These are phyloP conservation scores for Eugnorisma glareosa DNA, from an alignment of 2,888 invertebrate genomes.

Conservation along the genomic window DNA sequence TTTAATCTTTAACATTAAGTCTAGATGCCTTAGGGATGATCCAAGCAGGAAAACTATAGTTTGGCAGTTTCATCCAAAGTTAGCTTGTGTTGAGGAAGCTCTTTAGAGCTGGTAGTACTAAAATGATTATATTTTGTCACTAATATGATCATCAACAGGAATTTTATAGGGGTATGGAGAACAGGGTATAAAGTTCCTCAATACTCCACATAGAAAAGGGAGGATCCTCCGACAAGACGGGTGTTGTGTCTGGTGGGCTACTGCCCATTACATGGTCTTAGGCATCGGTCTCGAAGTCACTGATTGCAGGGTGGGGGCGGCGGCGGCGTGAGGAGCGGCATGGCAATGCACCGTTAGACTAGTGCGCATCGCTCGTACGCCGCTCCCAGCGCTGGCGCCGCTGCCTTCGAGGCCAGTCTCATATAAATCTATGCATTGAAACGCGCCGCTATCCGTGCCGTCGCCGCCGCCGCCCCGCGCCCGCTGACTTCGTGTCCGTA, in stretches of 20 bases:
- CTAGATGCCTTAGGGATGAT: slow-evolving; percentile 24
- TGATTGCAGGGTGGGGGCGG: too few species aligned
- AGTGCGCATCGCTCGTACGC: background rate
- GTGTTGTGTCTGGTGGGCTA: too few species aligned
- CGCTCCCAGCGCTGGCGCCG: too few species aligned
- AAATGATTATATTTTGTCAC: slow-evolving; percentile 1
- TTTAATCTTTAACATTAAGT: slow-evolving; percentile 21
- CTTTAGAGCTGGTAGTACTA: background rate
- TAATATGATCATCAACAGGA: background rate
- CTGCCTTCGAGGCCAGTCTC: too few species aligned
- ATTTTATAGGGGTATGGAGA: background rate
- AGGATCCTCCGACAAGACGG: too few species aligned
- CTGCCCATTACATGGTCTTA: too few species aligned
- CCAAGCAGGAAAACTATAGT: slow-evolving; percentile 42
- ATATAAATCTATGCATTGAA: background rate
- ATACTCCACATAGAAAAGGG: too few species aligned
- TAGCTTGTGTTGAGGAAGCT: slow-evolving; percentile 8
- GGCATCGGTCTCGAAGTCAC: too few species aligned
- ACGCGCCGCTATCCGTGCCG: background rate
- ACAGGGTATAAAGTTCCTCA: too few species aligned
- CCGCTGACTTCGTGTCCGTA: background rate
- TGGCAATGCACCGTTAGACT: background rate
- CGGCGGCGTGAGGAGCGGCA: too few species aligned
- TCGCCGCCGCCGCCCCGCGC: background rate
- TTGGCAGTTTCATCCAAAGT: slow-evolving; percentile 34